Conservation (phyloP, 37 sponge, comb jelly and placozoan species). For the Spongilla lacustris region DNA sequence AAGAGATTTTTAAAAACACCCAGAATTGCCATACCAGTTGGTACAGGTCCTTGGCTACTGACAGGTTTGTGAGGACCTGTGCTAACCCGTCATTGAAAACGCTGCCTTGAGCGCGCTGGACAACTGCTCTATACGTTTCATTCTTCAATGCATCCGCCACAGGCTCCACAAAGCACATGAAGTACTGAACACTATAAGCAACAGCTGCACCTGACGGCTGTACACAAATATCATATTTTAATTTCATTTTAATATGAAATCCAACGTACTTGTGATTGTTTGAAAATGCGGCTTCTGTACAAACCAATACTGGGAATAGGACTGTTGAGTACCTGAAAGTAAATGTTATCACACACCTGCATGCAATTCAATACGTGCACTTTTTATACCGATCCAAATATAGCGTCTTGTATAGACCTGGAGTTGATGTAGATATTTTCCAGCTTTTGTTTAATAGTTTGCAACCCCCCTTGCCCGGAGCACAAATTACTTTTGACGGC, state of each 20-base stretch:
- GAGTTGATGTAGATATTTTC: not conserved
- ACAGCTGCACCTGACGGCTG: not conserved
- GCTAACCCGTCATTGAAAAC: not conserved
- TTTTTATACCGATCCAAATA: not conserved
- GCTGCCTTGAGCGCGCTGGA: not conserved
- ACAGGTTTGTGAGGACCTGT: not conserved
- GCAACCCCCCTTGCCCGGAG: not conserved
- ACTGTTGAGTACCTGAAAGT: not conserved
- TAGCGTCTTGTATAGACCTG: not conserved
- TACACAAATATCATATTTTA: not conserved
- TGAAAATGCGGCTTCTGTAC: not conserved
- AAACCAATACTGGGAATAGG: not conserved
- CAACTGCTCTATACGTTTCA: not conserved
- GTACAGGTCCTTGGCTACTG: not conserved
- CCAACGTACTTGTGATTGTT: not conserved
- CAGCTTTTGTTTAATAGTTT: not conserved
- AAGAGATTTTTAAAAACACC: not conserved
- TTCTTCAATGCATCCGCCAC: constrained; percentile 8
- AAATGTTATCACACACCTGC: not conserved
- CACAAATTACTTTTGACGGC: not conserved
- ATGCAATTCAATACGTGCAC: not conserved
- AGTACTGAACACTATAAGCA: not conserved
- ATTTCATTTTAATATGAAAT: too few species aligned
- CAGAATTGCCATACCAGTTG: not conserved
- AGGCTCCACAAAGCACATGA: constrained; percentile 6